Base-by-base conservation (phyloP, 2,888 invertebrate genomes). In the Heliconius aoede region DNA sequence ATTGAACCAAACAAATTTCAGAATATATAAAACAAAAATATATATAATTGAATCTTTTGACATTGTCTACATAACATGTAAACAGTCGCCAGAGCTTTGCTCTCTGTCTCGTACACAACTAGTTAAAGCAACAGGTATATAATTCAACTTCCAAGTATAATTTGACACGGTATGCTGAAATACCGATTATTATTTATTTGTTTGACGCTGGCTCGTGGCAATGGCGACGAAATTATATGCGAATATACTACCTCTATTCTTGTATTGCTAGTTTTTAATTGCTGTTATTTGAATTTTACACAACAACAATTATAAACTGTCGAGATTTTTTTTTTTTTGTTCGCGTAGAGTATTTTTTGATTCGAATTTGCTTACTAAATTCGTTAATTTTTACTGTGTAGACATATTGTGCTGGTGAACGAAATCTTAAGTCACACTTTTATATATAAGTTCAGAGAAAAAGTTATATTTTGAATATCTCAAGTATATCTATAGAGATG, bases 151-250 rank as follows among this genome's bases (percentile, higher is more conserved):
- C n/a, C 51, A 68, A 55, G n/a, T 55, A 55, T 32, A 72, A 69
- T 62, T 62, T 21, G 62, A 8, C 18, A 24, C 32, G 69, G 24
- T 30, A 4, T n/a, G 26, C 62, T 32, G 51, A 75, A 71, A 69
- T 28, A 62, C 26, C 75, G 72, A 71, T 76, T 76, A 75, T 58
- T 9, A 75, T 58, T 18, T 21, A 24, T 32, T 24, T 4, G 7
- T 51, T 46, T 46, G 51, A 32, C 46, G 62, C 26, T 64, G 55
- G 71, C 75, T 76, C 75, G 71, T 76, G 75, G 62, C 69, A 55
- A 74, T 55, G 36, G 7, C 32, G n/a, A 26, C 11, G 32, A 64
- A 75, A 64, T 71, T 71, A 75, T 75, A 51, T 30, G 69, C 60
- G 18, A 62, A 62, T 40, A 40, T 40, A 40, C 40, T 40, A 46